Evolutionary conservation across 2,113 vertebrate genomes (phyloP).

Genomic region (Protomyctophum bolini): DNA sequence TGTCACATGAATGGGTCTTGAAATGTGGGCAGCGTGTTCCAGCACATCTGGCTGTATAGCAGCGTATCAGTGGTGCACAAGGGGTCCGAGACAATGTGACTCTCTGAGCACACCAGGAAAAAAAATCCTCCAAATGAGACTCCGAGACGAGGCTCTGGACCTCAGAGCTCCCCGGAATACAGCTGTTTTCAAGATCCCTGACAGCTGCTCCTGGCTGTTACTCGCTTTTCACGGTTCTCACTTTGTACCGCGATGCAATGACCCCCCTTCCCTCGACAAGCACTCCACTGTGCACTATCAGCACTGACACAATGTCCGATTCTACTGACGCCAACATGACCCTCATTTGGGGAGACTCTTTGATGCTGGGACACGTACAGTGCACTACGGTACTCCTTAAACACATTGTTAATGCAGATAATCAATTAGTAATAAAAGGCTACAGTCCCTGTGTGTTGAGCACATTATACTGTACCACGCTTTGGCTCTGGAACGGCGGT

Average conservation of each 20-base stretch:
- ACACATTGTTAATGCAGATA: no score
- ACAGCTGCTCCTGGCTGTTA: neutral
- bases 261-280: neutral
- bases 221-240: neutral
- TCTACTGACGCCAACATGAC: constrained; percentile 1
- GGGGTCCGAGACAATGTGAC: constrained; percentile 32
- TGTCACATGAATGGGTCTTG: constrained; percentile 67
- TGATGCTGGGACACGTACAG: no score
- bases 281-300: neutral
- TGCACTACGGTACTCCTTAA: no score
- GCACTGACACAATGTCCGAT: neutral
- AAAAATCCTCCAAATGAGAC: neutral
- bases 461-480: neutral
- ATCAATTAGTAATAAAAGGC: no score
- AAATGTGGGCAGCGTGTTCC: constrained; percentile 57
- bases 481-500: constrained; percentile 15
- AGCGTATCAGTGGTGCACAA: constrained; percentile 32
- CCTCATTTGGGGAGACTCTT: no score
- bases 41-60: constrained; percentile 61
- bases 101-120: constrained; percentile 1
- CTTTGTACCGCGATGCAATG: neutral
- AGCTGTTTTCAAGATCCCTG: constrained; percentile 19
- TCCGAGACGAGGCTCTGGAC: constrained; percentile 1
- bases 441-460: neutral
- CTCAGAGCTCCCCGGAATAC: constrained; percentile 1